Evolutionary conservation across 2,797 vertebrate species (phyloP).

Genomic region (Synaphobranchus kaupii): DNA sequence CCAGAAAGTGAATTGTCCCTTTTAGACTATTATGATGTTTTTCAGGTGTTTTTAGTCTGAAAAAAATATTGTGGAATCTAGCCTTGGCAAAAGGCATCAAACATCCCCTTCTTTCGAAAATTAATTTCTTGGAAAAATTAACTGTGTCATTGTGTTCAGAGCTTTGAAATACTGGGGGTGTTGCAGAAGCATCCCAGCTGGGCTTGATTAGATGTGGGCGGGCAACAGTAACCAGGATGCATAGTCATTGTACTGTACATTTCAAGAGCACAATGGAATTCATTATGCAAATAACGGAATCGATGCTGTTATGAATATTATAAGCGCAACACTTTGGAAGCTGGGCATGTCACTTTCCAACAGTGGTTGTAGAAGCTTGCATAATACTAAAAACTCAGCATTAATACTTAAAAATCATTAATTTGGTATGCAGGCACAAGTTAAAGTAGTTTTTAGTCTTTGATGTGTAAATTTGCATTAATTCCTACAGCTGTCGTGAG

Average conservation of each 20-base stretch:
- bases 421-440: not conserved
- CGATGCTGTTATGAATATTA: not conserved
- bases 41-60: not conserved
- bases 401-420: not conserved
- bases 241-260: not conserved
- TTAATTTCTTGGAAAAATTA: not conserved
- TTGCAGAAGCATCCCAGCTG: not conserved
- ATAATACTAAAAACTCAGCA: not conserved
- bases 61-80: not conserved
- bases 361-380: not conserved
- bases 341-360: not conserved
- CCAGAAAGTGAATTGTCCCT: not conserved
- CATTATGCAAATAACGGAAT: conserved; percentile 10
- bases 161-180: not conserved
- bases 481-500: not conserved
- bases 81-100: not conserved
- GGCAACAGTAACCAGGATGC: not conserved
- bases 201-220: not conserved
- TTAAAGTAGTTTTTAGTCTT: not conserved
- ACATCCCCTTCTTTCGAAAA: not conserved
- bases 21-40: not conserved
- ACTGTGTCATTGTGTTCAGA: not conserved
- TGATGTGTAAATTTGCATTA: not conserved
- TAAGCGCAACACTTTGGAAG: not conserved
- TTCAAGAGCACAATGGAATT: not conserved